A percentile compares a stretch with the other conserved stretches of the same genome.
Evolutionary conservation across 2,888 invertebrate species (phyloP).

Genomic region (Tipula vernalis): DNA sequence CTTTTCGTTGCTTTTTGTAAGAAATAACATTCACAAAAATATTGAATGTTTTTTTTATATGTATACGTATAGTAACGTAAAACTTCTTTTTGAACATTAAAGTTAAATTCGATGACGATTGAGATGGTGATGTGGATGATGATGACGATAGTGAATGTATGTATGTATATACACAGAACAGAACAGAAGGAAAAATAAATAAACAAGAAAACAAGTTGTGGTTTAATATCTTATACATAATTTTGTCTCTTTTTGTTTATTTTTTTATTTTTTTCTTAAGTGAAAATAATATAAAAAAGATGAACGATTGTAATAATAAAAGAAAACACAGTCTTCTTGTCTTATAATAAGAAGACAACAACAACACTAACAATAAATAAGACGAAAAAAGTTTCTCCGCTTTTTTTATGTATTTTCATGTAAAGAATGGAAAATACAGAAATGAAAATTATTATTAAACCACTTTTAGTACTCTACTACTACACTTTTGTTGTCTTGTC

Average conservation of each 20-base stretch:
- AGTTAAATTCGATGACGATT: neutral
- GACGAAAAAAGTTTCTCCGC: neutral
- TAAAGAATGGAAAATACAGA: constrained; percentile 4
- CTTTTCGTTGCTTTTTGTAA: neutral
- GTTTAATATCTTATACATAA: neutral
- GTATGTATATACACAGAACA: neutral
- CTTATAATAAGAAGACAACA: neutral
- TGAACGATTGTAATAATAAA: constrained; percentile 4
- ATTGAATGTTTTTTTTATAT: neutral
- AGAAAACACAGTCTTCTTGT: neutral
- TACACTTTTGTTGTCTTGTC: constrained; percentile 4
- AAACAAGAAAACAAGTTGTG: neutral
- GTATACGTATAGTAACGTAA: neutral
- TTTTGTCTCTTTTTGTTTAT: neutral
- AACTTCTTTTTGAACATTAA: neutral
- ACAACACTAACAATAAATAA: neutral
- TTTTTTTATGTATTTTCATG: constrained; percentile 4
- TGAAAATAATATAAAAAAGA: constrained; percentile 4
- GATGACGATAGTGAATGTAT: neutral
- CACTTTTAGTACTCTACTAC: constrained; percentile 4
- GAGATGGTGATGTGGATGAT: neutral
- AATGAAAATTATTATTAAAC: constrained; percentile 4
- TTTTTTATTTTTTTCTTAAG: neutral
- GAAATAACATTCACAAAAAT: neutral
- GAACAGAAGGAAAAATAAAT: neutral